phyloP scores from a whole-genome alignment of 2,113 vertebrate genomes.

The Corythaixoides concolor region DNA sequence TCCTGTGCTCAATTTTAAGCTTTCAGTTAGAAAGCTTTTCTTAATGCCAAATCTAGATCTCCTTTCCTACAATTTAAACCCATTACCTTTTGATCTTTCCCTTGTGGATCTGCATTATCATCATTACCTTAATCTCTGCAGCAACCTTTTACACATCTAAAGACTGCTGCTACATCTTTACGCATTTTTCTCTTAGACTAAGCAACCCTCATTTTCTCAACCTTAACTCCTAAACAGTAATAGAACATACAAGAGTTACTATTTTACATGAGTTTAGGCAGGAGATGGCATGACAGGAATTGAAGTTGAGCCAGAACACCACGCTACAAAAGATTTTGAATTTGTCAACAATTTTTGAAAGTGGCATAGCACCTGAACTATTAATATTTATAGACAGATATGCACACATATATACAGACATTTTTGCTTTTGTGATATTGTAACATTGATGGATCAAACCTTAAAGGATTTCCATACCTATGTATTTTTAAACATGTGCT shows the following conservation, averaged over 20 bases:
- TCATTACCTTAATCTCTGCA: neutral
- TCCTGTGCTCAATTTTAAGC: neutral
- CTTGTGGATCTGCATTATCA: neutral
- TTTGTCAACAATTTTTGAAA: neutral
- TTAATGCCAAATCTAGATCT: neutral
- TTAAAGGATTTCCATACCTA: neutral
- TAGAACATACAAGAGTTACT: accelerated
- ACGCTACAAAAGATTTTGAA: neutral
- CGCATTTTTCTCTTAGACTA: neutral
- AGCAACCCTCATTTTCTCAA: neutral
- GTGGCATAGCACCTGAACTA: neutral
- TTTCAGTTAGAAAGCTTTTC: neutral
- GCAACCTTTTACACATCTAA: neutral
- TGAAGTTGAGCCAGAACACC: neutral
- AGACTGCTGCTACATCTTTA: neutral
- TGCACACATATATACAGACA: neutral
- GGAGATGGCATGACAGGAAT: neutral
- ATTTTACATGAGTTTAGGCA: neutral
- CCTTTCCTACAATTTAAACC: neutral
- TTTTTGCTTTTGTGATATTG: neutral
- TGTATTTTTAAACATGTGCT: neutral
- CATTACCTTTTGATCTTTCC: neutral
- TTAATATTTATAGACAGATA: neutral
- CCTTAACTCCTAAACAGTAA: neutral
- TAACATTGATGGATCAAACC: neutral